phyloP scores from a whole-genome alignment of 1,140 invertebrate genomes.

The Euglossa dilemma region DNA sequence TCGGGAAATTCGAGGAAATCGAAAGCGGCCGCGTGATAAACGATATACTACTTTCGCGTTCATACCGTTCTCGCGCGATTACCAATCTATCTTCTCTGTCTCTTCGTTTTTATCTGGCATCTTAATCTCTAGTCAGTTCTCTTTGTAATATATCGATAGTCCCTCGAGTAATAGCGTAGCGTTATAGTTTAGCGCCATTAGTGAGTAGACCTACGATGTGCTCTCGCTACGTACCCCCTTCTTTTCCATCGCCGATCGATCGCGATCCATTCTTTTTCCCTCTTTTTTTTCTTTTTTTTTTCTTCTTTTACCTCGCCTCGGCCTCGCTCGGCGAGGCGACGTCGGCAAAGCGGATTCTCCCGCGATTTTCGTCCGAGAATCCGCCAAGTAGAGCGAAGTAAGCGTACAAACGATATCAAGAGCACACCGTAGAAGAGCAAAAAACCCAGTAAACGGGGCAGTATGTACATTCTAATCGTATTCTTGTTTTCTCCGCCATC shows the following conservation, averaged over 20 bases:
- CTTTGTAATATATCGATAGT: constrained; percentile 54
- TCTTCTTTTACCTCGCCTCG: background rate
- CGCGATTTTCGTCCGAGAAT: too few species aligned
- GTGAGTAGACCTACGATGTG: constrained; percentile 60
- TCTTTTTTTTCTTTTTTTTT: background rate
- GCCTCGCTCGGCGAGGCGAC: background rate
- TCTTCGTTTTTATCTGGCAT: constrained; percentile 20
- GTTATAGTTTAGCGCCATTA: constrained; percentile 61
- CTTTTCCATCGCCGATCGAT: background rate
- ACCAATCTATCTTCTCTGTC: constrained; percentile 14
- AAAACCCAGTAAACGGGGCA: constrained; percentile 64
- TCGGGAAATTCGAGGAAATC: constrained; percentile 17
- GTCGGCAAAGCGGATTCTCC: background rate
- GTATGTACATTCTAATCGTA: constrained; percentile 76
- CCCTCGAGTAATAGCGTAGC: constrained; percentile 54
- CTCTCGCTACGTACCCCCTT: constrained; percentile 59
- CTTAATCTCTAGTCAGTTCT: constrained; percentile 34
- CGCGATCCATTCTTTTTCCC: background rate
- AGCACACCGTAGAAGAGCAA: constrained; percentile 55
- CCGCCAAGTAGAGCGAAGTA: background rate
- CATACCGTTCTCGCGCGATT: background rate
- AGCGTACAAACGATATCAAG: constrained; percentile 48
- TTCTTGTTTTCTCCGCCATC: constrained; percentile 79
- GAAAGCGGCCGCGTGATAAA: constrained; percentile 11
- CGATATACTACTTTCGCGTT: constrained; percentile 28